Evolutionary conservation across 2,888 invertebrate species (phyloP), one percentile per base, ranked within the genome.

Genomic region (Notodonta dromedarius): DNA sequence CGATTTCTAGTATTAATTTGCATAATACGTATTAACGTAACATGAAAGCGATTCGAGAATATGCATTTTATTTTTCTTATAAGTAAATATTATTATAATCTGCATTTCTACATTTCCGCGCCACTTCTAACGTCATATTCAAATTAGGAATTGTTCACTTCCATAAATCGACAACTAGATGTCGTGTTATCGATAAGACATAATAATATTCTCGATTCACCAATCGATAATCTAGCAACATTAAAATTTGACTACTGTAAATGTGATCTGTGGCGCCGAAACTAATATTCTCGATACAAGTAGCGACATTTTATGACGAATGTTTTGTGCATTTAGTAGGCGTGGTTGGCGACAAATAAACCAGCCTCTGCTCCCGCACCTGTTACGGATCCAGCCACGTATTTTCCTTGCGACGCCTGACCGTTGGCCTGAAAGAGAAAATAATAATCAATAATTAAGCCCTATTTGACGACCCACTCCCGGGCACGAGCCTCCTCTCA

Each of bases 261-360:
- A 24, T 54, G 58, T 54, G 58, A 16, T 68, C 61, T 72, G 65
- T 64, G 69, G 60, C 67, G 60, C 65, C 14, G 24, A 42, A 24
- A 52, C 56, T 16, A 55, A 61, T 64, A 62, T 65, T 66, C 59
- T 66, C 53, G 48, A 56, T 65, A 60, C 60, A 64, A 56, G 55
- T 76, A 72, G 62, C 62, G 66, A 71, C 58, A 60, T 64, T 51
- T 8, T 56, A 65, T 69, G 64, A 58, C 52, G 58, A 69, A 70
- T 73, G 62, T 64, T 16, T 39, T 61, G 56, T 69, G 63, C 69
- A 69, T 84, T 95, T 98, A 99, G 92, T 99, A 99, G 76, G 98
- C 97, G 91, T 99, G 99, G 93, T 99, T 97, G 82, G 98, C 98
- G 77, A 99, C 96, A 93, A 98, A 99, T 76, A 99, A 96, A 69